Conservation (phyloP, 23 tunicate species). For the Phallusia fumigata region DNA sequence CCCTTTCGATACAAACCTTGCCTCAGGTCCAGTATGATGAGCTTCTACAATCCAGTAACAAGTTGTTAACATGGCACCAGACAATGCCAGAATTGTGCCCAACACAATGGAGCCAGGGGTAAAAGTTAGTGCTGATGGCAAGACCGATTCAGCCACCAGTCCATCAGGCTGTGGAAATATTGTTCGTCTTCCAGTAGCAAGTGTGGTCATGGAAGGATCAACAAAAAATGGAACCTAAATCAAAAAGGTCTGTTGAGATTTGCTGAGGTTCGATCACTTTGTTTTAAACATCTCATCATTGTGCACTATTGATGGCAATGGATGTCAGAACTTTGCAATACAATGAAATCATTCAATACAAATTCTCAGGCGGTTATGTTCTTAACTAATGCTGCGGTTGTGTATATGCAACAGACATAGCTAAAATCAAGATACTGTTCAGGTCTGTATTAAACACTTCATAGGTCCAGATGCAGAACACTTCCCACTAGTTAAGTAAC, state of each 20-base stretch:
- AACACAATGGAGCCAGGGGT: constrained; percentile 20
- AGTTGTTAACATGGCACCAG: constrained; percentile 5
- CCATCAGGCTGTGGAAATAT: constrained; percentile 40
- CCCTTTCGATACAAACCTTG: constrained; percentile 8
- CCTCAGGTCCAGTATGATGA: constrained; percentile 28
- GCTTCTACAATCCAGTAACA: constrained; percentile 1
- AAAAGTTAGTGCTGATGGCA: constrained; percentile 16
- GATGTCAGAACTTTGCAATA: not conserved
- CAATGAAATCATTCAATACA: too few relatives aligned
- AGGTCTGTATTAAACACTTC: too few relatives aligned
- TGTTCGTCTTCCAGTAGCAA: constrained; percentile 25
- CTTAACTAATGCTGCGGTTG: too few relatives aligned
- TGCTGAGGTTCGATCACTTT: too few relatives aligned
- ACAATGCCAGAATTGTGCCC: not conserved
- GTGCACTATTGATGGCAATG: too few relatives aligned
- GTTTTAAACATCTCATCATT: too few relatives aligned
- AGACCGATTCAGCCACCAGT: not conserved
- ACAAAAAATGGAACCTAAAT: not conserved
- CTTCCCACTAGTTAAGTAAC: too few relatives aligned
- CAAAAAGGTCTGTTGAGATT: too few relatives aligned
- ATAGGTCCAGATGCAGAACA: too few relatives aligned
- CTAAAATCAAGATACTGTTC: too few relatives aligned
- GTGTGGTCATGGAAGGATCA: constrained; percentile 8
- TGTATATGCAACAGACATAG: too few relatives aligned
- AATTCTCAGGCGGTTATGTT: too few relatives aligned